Base-by-base conservation (phyloP, 2,113 vertebrate species). In the Bombycilla garrulus region DNA sequence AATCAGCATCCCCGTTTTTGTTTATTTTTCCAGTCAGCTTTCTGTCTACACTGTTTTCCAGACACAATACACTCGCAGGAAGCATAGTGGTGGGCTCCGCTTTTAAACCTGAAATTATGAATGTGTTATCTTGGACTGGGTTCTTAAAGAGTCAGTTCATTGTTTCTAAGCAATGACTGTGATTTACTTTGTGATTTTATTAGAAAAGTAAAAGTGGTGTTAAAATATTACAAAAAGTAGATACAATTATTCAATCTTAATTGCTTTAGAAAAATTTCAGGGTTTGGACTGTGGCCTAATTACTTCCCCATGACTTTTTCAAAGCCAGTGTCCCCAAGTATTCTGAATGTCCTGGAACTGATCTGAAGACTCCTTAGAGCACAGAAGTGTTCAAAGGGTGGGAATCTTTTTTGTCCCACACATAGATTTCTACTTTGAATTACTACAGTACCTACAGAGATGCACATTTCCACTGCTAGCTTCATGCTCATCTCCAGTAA, bases 401-500 rank as follows among this genome's bases (percentile, higher is more conserved):
- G 35, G 24, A 83, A 26, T 61, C 12, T 31, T 60, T 71, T 78
- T 61, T 45, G 31, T 57, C 45, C 50, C 61, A 35, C 16, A 51
- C 14, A 47, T 12, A 42, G 29, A 85, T 61, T 93, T 93, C 62
- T 91, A 51, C 48, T 90, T 40, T 33, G 47, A 86, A 50, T 69
- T 81, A 57, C 50, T 69, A 38, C 35, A 84, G 22, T 56, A 70
- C 48, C 96, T 93, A 94, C 61, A 61, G 31, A 94, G 88, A 85
- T 72, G 88, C 21, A 81, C 51, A 81, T 73, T 96, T 66, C 77
- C 88, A 93, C 88, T 70, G 88, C 73, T 93, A 94, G 88, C 69
- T 84, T 94, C 73, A 62, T 84, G 73, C 82, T 86, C 62, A 87
- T 88, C 81, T 94, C 88, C 91, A 94, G 60, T 82, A 95, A 96